Conservation (phyloP, 2,113 vertebrate genomes). For the Eulemur macaco region DNA sequence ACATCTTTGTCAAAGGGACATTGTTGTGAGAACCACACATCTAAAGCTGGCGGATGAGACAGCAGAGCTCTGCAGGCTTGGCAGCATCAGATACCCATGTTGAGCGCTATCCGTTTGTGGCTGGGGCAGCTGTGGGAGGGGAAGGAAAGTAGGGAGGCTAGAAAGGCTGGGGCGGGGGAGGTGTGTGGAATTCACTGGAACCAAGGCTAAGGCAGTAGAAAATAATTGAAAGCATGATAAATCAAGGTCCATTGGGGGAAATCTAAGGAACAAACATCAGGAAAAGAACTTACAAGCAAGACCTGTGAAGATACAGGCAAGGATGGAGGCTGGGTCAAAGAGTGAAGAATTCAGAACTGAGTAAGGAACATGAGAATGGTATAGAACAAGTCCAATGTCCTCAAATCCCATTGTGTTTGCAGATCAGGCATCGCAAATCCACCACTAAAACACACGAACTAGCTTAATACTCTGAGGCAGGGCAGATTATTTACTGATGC, state of each 20-base stretch:
- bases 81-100: not conserved
- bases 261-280: not conserved
- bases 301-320: not conserved
- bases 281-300: not conserved
- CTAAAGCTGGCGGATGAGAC: not conserved
- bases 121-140: not conserved
- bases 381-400: not conserved
- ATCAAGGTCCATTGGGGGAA: not conserved
- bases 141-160: not conserved
- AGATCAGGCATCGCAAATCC: not conserved
- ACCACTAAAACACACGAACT: not conserved
- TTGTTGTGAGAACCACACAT: not conserved
- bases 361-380: not conserved
- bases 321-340: not conserved
- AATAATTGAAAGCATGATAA: not conserved
- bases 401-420: not conserved
- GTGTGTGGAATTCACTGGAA: not conserved
- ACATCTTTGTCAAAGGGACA: not conserved
- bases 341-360: not conserved
- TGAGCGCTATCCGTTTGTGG: not conserved
- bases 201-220: not conserved
- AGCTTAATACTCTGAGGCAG: not conserved
- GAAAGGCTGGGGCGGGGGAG: not conserved
- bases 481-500: not conserved
- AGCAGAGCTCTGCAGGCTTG: not conserved